Conservation (phyloP, 1,140 invertebrate species). For the Elysia chlorotica region DNA sequence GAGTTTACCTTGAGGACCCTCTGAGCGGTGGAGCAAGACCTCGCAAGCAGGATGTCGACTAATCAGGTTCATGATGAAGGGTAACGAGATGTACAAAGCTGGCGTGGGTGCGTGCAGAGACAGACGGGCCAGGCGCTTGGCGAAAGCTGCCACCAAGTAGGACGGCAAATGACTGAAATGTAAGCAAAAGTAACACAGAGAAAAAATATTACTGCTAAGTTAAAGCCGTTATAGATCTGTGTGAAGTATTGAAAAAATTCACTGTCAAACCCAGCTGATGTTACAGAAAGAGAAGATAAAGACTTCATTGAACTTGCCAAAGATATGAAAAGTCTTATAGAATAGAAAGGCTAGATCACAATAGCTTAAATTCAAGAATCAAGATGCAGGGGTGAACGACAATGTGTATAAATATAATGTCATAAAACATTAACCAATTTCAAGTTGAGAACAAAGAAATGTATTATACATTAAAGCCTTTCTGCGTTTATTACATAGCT, state of each 20-base stretch:
- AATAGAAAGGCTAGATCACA: background rate
- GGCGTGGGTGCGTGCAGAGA: slow-evolving; percentile 80
- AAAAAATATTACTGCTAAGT: background rate
- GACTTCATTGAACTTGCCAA: background rate
- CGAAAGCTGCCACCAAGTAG: slow-evolving; percentile 89
- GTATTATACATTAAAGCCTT: too few relatives aligned
- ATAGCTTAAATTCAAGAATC: too few relatives aligned
- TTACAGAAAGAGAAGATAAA: background rate
- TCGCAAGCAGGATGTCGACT: slow-evolving; percentile 84
- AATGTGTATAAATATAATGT: background rate
- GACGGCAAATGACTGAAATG: slow-evolving; percentile 84
- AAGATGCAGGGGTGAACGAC: slow-evolving; percentile 14
- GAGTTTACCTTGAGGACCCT: slow-evolving; percentile 39
- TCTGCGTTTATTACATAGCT: too few relatives aligned
- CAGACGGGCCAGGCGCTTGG: slow-evolving; percentile 84
- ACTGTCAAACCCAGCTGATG: background rate
- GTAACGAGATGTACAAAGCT: slow-evolving; percentile 78
- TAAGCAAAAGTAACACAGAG: slow-evolving; percentile 14
- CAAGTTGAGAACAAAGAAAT: too few relatives aligned
- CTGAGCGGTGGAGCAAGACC: slow-evolving; percentile 71
- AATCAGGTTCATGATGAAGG: slow-evolving; percentile 86
- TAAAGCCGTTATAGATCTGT: too few relatives aligned
- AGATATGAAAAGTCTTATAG: background rate
- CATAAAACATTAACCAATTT: too few relatives aligned
- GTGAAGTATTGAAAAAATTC: background rate